phyloP scores from a whole-genome alignment of 2,888 invertebrate species.

The Pterobdella sp. region DNA sequence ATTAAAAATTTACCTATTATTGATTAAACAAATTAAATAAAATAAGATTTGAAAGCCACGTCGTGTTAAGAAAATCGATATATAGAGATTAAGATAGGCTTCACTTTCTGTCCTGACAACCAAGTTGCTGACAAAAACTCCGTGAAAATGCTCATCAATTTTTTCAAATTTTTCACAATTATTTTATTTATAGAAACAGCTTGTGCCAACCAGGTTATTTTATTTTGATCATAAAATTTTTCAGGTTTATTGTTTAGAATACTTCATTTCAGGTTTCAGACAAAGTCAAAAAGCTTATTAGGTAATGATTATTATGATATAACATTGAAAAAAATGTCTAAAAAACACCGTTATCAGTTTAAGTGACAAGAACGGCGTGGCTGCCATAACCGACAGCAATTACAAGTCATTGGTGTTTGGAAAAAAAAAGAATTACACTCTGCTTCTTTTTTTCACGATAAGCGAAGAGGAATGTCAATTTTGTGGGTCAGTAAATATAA shows the following conservation, averaged over 20 bases:
- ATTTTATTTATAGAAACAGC: too few relatives aligned
- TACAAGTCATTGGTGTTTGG: not conserved
- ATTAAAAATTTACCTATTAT: too few relatives aligned
- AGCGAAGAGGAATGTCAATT: not conserved
- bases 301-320: not conserved
- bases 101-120: too few relatives aligned
- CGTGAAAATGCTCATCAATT: too few relatives aligned
- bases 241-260: not conserved
- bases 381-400: not conserved
- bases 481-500: conserved; percentile 7
- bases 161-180: too few relatives aligned
- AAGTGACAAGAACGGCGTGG: not conserved
- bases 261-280: not conserved
- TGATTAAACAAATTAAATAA: too few relatives aligned
- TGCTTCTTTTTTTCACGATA: conserved; percentile 13
- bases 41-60: too few relatives aligned
- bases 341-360: not conserved
- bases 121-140: too few relatives aligned
- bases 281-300: not conserved
- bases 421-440: not conserved
- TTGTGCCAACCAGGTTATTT: not conserved
- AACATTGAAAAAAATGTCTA: not conserved
- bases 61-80: too few relatives aligned
- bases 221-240: too few relatives aligned
- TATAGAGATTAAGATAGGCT: too few relatives aligned